Percentiles rank a stretch among this genome's conserved stretches.
phyloP scores from a whole-genome alignment of 2,888 invertebrate species.

The Chloroclysta siterata region DNA sequence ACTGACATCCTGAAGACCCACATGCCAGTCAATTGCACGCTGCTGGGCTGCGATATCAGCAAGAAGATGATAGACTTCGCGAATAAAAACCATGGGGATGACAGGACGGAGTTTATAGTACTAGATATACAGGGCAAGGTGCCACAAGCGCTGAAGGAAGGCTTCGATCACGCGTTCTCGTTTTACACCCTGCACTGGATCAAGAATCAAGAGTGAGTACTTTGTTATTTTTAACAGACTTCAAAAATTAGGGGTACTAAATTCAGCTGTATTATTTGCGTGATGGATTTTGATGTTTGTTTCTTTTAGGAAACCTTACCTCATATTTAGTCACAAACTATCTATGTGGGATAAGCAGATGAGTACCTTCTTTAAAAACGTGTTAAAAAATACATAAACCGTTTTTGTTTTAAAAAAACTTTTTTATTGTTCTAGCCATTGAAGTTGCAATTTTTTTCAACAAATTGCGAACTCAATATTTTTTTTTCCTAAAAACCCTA shows the following conservation, averaged over 20 bases:
- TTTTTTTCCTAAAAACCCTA: too few relatives aligned
- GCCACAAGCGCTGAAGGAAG: slow-evolving; percentile 72
- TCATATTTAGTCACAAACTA: too few relatives aligned
- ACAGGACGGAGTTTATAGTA: slow-evolving; percentile 74
- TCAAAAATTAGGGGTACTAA: neutral
- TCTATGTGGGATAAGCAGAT: too few relatives aligned
- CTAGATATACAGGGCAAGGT: slow-evolving; percentile 85
- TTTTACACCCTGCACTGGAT: slow-evolving; percentile 94
- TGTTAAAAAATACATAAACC: too few relatives aligned
- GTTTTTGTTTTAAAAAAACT: too few relatives aligned
- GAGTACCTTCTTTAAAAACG: too few relatives aligned
- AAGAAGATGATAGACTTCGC: slow-evolving; percentile 89
- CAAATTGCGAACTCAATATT: too few relatives aligned
- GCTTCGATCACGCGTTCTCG: slow-evolving; percentile 89
- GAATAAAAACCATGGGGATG: slow-evolving; percentile 75
- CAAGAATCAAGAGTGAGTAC: slow-evolving; percentile 87
- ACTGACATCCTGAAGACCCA: slow-evolving; percentile 85
- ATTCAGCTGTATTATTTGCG: neutral
- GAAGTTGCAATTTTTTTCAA: too few relatives aligned
- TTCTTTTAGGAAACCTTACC: too few relatives aligned
- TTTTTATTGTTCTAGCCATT: too few relatives aligned
- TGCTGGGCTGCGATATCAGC: slow-evolving; percentile 89
- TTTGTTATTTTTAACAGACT: slow-evolving; percentile 14
- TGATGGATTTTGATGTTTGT: too few relatives aligned
- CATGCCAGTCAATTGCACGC: slow-evolving; percentile 78